Evolutionary conservation across 2,888 invertebrate species (phyloP), one percentile per base, ranked within the genome.

Genomic region (Ethmia dodecea): DNA sequence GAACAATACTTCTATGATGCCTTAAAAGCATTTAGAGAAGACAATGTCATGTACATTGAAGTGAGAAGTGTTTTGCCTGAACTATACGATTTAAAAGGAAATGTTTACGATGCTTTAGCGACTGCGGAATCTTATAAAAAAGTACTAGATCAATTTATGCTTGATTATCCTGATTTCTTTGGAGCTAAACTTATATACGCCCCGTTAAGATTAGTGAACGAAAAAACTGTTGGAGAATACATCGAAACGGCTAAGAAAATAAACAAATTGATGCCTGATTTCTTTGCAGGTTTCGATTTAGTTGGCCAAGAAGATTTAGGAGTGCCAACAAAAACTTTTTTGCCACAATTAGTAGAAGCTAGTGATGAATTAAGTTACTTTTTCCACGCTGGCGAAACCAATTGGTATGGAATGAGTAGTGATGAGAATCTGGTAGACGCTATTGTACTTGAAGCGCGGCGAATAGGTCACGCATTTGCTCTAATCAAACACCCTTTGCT

Each of bases 361-460:
- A 68, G 84, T 0, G 64, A 86, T 0, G 66, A 86, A 3, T 66
- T 93, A 3, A 84, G 90, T 33, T 91, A 90, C 51, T 94, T 91
- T 55, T 93, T 94, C 44, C 94, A 95, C 57, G 93, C 94, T 0
- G 95, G 94, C 1, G 94, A 95, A 75, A 94, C 94, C 0, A 91
- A 92, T 55, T 93, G 93, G 93, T 88, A 86, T 53, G 93, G 90
- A 4, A 75, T 74, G 3, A 63, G 71, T 1, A 88, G 90, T 0
- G 94, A 95, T 59, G 89, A 91, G 47, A 94, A 94, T 68, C 58
- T 95, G 29, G 68, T 92, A 20, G 94, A 95, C 54, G 94, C 94
- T 0, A 76, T 94, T 12, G 68, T 93, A 5, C 69, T 95, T 13
- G 92, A 92, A 22, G 80, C 92, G 0, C 90, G 90, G 49, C 87